Evolutionary conservation across 2,888 invertebrate genomes (phyloP).

Genomic region (Ormyrus pomaceus): DNA sequence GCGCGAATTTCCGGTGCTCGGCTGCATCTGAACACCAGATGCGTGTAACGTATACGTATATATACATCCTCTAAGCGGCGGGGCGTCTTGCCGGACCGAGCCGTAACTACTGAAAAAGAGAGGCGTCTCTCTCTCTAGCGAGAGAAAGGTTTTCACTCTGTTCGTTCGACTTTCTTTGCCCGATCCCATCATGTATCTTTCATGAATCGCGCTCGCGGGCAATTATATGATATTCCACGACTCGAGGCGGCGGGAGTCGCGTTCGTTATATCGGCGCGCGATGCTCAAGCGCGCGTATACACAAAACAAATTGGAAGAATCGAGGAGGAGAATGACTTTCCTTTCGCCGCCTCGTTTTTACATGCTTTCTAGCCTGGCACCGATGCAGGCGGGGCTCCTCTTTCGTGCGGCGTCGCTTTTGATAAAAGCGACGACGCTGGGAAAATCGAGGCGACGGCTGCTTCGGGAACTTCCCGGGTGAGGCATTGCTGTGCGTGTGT

Average conservation of each 20-base stretch:
- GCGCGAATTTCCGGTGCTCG: background rate
- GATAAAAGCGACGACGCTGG: background rate
- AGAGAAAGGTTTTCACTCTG: constrained; percentile 46
- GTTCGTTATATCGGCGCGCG: background rate
- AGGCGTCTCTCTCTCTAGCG: background rate
- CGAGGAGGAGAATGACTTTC: constrained; percentile 20
- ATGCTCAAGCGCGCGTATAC: background rate
- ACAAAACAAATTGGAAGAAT: constrained; percentile 13
- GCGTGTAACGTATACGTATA: too few relatives aligned
- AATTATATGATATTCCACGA: constrained; percentile 8
- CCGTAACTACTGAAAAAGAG: constrained; percentile 25
- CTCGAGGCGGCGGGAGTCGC: background rate
- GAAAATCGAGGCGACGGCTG: background rate
- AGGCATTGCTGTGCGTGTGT: too few relatives aligned
- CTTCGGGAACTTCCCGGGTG: too few relatives aligned
- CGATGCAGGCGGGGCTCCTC: background rate
- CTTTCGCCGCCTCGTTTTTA: constrained; percentile 3
- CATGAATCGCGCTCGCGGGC: constrained; percentile 25
- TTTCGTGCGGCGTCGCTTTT: background rate
- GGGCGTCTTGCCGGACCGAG: constrained; percentile 4
- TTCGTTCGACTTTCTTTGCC: constrained; percentile 38
- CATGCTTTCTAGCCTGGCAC: background rate
- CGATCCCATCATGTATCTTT: constrained; percentile 39
- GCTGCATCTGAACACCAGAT: too few relatives aligned
- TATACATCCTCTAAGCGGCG: too few relatives aligned